Conservation (phyloP, 2,113 vertebrate species). For the Odontesthes bonariensis region DNA sequence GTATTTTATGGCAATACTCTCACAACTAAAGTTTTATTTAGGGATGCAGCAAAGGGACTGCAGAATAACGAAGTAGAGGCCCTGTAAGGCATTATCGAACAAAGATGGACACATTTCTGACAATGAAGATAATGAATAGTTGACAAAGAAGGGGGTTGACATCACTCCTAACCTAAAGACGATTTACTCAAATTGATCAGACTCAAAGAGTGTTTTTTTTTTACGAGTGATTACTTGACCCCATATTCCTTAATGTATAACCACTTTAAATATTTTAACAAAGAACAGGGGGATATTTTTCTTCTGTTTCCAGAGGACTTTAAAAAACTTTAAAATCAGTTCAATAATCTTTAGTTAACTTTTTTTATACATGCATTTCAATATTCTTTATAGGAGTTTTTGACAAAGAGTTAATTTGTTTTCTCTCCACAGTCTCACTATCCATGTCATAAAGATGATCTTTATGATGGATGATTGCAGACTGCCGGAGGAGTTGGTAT, state of each 20-base stretch:
- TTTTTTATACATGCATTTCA: too few relatives aligned
- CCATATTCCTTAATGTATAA: too few relatives aligned
- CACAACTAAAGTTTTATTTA: background rate
- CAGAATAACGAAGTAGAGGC: background rate
- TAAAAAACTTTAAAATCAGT: too few relatives aligned
- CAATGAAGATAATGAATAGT: background rate
- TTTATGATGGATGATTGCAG: constrained; percentile 36
- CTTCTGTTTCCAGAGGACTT: too few relatives aligned
- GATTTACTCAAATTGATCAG: background rate
- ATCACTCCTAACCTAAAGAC: too few relatives aligned
- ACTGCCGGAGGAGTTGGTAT: constrained; percentile 52
- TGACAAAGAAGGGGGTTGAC: too few relatives aligned
- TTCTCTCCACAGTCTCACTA: background rate
- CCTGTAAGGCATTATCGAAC: background rate
- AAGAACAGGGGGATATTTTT: too few relatives aligned
- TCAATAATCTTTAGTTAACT: too few relatives aligned
- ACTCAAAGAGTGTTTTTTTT: too few relatives aligned
- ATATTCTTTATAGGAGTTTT: background rate
- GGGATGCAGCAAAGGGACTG: background rate
- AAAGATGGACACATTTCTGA: background rate
- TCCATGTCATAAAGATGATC: constrained; percentile 20
- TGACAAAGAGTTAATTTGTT: background rate
- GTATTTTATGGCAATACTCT: background rate
- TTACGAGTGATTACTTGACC: too few relatives aligned
- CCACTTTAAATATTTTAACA: too few relatives aligned